These are phyloP conservation scores for Bergia sp. DNA, from an alignment of 92 coral and sea anemone species.

Conservation along the genomic window DNA sequence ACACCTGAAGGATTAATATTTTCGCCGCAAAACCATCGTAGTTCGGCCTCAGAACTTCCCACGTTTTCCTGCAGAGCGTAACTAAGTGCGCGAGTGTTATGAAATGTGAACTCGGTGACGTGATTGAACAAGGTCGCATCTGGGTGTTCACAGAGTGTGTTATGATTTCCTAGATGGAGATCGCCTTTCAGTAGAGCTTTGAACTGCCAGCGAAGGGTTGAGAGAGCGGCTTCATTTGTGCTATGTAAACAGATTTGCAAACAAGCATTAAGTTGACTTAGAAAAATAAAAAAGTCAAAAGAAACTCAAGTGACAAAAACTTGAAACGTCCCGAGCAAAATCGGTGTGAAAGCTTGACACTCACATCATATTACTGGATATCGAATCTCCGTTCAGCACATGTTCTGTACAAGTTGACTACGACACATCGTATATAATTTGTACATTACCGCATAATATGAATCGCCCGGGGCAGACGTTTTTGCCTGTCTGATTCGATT, in stretches of 20 bases:
- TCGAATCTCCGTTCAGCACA: neutral
- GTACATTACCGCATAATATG: neutral
- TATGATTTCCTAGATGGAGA: constrained; percentile 37
- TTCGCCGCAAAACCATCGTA: neutral
- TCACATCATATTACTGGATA: neutral
- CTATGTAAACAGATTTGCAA: neutral
- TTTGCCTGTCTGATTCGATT: neutral
- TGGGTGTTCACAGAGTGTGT: constrained; percentile 32
- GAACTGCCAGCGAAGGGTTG: neutral
- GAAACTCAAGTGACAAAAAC: neutral
- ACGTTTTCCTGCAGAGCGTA: neutral
- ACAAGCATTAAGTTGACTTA: neutral
- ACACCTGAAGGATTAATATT: neutral
- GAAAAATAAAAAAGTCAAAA: neutral
- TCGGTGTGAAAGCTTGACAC: neutral
- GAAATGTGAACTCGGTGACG: constrained; percentile 31
- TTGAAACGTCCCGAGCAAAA: neutral
- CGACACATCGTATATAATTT: neutral
- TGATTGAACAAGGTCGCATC: neutral
- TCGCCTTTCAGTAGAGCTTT: constrained; percentile 14
- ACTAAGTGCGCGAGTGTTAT: constrained; percentile 1
- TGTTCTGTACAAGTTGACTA: neutral
- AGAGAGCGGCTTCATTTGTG: neutral
- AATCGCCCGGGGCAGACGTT: neutral
- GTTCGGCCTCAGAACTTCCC: neutral